A percentile compares a stretch with the other conserved stretches of the same genome.
These are phyloP conservation scores for Centropristis striata DNA, from an alignment of 2,113 vertebrate genomes.

Conservation along the genomic window DNA sequence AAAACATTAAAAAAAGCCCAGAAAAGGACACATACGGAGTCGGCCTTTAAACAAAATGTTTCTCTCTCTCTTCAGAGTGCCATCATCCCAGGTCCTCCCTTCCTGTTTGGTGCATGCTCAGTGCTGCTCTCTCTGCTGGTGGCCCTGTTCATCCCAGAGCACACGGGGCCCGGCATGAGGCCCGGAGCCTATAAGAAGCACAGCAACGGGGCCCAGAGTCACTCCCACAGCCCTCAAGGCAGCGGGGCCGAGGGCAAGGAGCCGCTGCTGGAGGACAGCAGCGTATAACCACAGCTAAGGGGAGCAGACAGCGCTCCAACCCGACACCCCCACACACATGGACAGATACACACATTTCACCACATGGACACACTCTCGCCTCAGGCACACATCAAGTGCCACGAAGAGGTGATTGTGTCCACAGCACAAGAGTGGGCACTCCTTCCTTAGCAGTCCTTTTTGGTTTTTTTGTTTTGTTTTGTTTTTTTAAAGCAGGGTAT, in stretches of 20 bases:
- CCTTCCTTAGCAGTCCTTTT: conserved; percentile 46
- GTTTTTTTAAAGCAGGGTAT: conserved; percentile 47
- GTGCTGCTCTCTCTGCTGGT: conserved; percentile 93
- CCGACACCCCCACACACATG: conserved; percentile 35
- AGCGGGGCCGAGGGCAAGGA: conserved; percentile 90
- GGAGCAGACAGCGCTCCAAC: conserved; percentile 52
- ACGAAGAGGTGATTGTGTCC: conserved; percentile 60
- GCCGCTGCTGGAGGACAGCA: conserved; percentile 93
- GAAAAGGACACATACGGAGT: too few species aligned
- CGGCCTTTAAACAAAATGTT: neutral
- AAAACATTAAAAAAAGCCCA: too few species aligned
- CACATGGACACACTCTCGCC: conserved; percentile 53
- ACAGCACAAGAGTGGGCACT: conserved; percentile 68
- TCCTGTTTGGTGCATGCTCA: conserved; percentile 93
- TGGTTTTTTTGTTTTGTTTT: neutral
- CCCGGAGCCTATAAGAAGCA: conserved; percentile 92
- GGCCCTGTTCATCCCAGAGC: conserved; percentile 94
- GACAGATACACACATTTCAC: conserved; percentile 57
- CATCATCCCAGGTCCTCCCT: conserved; percentile 95
- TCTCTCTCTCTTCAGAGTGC: conserved; percentile 83
- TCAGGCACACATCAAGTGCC: conserved; percentile 56
- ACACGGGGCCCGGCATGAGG: conserved; percentile 86
- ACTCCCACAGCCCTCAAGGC: conserved; percentile 89
- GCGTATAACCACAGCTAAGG: conserved; percentile 85
- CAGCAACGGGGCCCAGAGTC: conserved; percentile 88